Base-by-base conservation (phyloP, 1,140 invertebrate genomes). In the Lasaia peninsularis region DNA sequence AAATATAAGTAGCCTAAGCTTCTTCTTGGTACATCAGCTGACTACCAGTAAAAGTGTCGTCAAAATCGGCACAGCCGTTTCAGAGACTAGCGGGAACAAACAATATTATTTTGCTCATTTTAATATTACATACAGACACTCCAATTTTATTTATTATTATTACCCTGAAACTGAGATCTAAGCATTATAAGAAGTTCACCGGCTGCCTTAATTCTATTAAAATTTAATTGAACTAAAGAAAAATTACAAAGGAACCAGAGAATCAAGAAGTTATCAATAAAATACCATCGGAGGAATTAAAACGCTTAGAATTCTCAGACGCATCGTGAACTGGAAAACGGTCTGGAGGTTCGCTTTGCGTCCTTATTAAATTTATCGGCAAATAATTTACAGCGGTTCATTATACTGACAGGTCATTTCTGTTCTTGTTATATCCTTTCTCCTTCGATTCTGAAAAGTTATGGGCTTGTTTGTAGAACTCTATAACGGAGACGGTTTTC, bases 321-420 rank as follows among this genome's bases (percentile, higher is more conserved):
- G 18, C 40, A 7, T 37, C 35, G 40, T 48, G 54, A 48, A 56
- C 12, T 44, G 53, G 50, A 12, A 14, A 55, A 44, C 14, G 32
- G 24, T 21, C 53, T 37, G 37, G 53, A 40, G 21, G 24, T 28
- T 48, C 40, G 14, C 37, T 40, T 24, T 33, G 9, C 50, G 24
- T 52, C 53, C 40, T 55, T 53, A 55, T 55, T 55, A 55, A 55
- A 55, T 55, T 53, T 18, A 55, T 55, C 28, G 53, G 21, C 21
- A 28, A 32, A 48, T 55, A 31, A 52, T 52, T 52, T 52, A 52
- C 28, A 52, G 40, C 40, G 18, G 50, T 34, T 52, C 51, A 52
- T 52, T 52, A 33, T 48, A 48, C 20, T 48, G 40, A 48, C 40
- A 48, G 51, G 14, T 31, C 24, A 52, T 33, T 33, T 33, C 51